Base-by-base conservation (phyloP, 2,797 vertebrate genomes). In the Eospalax fontanierii region DNA sequence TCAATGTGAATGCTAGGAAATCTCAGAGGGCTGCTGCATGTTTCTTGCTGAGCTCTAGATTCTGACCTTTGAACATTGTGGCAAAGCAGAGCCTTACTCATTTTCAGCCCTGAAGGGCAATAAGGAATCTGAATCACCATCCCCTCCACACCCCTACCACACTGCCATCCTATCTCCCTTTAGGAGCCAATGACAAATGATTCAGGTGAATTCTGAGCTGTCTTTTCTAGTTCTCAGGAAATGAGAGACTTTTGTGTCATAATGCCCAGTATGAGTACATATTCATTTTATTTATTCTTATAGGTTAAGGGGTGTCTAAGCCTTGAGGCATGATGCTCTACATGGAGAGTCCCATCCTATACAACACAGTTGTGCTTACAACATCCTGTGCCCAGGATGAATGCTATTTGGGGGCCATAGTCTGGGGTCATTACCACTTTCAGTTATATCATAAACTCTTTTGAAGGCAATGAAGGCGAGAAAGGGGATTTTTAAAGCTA, bases 251-350 rank as follows among this genome's bases (percentile, higher is more conserved):
- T 96, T 93, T 83, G 73, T 89, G 35, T 91, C 83, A 86, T 68
- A 89, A 33, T 74, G 43, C 74, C 79, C 87, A 89, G 79, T 57
- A 30, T 57, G 74, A 91, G 4, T 65, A 96, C 50, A 38, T 95
- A 66, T 86, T 86, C 57, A 38, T 65, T 63, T 95, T 95, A 93
- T 92, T 94, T 94, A 95, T 81, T 94, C 83, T 94, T 94, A 43
- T 96, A 92, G 71, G 71, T 91, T 59, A 94, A 96, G 92, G 40
- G 22, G 4, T 71, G 89, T 96, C 24, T 71, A 95, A 93, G 57
- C 18, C 70, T 90, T 93, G 46, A 88, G 66, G 24, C 18, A 61
- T 14, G 30, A 65, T 91, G 46, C 86, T 16, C 50, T 94, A 33
- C 79, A 85, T 50, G 30, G 85, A 65, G 70, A 93, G 71, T 24